phyloP scores from a whole-genome alignment of 2,113 vertebrate genomes.

The Climacteris rufus region DNA sequence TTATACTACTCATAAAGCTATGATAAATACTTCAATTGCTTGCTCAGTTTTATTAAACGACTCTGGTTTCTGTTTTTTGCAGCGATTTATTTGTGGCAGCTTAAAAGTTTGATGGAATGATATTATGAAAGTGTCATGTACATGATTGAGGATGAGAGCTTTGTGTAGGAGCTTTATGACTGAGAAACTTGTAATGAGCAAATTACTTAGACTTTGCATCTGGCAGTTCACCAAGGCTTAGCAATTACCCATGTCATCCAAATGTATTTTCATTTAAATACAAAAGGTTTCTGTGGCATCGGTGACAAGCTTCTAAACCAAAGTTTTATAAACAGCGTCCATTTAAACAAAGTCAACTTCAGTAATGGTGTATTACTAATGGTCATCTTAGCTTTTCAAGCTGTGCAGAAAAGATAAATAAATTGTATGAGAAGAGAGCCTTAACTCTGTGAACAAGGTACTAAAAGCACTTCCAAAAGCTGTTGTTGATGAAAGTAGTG shows the following conservation, averaged over 20 bases:
- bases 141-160: not conserved
- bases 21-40: not conserved
- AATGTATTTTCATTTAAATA: conserved; percentile 11
- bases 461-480: not conserved
- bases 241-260: not conserved
- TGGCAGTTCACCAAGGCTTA: not conserved
- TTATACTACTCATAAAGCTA: not conserved
- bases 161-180: not conserved
- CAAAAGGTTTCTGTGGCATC: not conserved
- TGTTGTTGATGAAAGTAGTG: not conserved
- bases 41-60: not conserved
- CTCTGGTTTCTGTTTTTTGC: not conserved
- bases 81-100: not conserved
- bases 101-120: not conserved
- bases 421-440: accelerated
- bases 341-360: not conserved
- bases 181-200: not conserved
- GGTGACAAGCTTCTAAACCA: not conserved
- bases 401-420: not conserved
- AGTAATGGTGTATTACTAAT: not conserved
- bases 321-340: not conserved
- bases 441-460: not conserved
- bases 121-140: not conserved
- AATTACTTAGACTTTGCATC: not conserved
- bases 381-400: not conserved